Evolutionary conservation across 2,888 invertebrate species (phyloP), one percentile per base, ranked within the genome.

Genomic region (Creontiades dilutus): DNA sequence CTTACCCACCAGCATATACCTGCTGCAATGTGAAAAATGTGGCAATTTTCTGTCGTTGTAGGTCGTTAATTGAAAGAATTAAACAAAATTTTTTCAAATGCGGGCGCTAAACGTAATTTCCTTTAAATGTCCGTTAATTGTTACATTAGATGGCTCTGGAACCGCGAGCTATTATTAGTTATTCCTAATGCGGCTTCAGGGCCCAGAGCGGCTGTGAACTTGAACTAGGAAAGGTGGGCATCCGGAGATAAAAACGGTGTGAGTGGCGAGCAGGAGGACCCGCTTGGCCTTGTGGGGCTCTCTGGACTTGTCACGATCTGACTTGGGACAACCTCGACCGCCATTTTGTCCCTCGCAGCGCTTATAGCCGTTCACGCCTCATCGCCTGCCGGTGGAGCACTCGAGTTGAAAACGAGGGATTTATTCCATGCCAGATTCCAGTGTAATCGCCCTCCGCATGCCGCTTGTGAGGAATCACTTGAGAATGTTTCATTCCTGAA

Each of bases 261-360:
- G 68, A 68, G 68, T 68, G 68, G 68, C 68, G 68, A 68, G 68
- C 23, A 19, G 68, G 68, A 68, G 68, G 68, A 68, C 68, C 68
- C 19, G 68, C 75, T 75, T 86, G 86, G 86, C 86, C 86, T 86
- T 86, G 86, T 75, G n/a, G 27, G 23, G 68, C 37, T 75, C 55
- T 47, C 86, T 75, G 86, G 86, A 86, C 86, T 86, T 86, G 86
- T 86, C 86, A 86, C 86, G 86, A 86, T 68, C 86, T 48, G 47
- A 61, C 86, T 86, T 37, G 86, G 86, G 75, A 61, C 61, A 75
- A 75, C 86, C 75, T 68, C 86, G 75, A 75, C 37, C 86, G 75
- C 75, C 86, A 68, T 75, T 86, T 86, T 86, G 68, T 68, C 75
- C 75, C 86, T 47, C 47, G n/a, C 75, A 75, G 46, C 52, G 85